Conservation (phyloP, 2,888 invertebrate genomes). For the Drosophila siamana region DNA sequence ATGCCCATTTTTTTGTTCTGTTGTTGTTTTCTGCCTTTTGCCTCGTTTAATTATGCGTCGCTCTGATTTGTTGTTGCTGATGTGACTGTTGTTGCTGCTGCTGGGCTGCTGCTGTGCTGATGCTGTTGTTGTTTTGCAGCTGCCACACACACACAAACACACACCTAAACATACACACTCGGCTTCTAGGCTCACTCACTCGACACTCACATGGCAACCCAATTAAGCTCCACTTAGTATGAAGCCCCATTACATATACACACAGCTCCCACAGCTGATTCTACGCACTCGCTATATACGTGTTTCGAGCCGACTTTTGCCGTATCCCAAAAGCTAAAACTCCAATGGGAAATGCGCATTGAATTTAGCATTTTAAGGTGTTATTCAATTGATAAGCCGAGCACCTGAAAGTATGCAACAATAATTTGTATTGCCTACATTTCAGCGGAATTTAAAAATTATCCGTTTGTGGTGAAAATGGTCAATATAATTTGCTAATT, state of each 20-base stretch:
- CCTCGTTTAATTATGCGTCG: conserved; percentile 53
- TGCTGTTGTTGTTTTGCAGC: conserved; percentile 23
- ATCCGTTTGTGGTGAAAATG: too few species aligned
- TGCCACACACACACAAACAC: conserved; percentile 19
- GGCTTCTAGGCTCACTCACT: conserved; percentile 29
- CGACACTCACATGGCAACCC: conserved; percentile 52
- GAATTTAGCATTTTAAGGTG: neutral
- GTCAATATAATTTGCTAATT: too few species aligned
- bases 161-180: neutral
- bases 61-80: conserved; percentile 42
- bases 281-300: conserved; percentile 35
- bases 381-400: neutral
- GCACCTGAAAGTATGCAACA: too few species aligned
- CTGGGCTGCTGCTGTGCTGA: too few species aligned
- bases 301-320: conserved; percentile 11
- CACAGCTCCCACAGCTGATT: conserved; percentile 59
- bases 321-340: conserved; percentile 3
- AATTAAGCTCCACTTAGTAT: conserved; percentile 66
- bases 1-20: neutral
- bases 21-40: conserved; percentile 17
- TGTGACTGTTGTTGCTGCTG: conserved; percentile 18
- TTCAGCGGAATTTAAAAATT: too few species aligned
- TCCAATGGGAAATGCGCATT: conserved; percentile 15
- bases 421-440: too few species aligned
- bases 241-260: conserved; percentile 15